Percentiles rank a stretch among this genome's conserved stretches.
Evolutionary conservation across 1,140 invertebrate species (phyloP).

Genomic region (Acyrthosiphon pisum): DNA sequence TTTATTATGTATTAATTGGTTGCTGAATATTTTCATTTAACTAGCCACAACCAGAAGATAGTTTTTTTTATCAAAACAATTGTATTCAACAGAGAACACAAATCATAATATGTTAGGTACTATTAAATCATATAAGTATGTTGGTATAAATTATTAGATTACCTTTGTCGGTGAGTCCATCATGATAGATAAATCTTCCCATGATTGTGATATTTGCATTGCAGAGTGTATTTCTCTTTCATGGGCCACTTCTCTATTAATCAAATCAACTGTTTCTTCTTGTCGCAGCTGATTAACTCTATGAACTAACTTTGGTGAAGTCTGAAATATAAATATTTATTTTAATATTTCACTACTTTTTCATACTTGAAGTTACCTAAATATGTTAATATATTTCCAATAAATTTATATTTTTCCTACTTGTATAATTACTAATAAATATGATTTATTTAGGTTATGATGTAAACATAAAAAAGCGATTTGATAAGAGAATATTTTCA

Average conservation of each 20-base stretch:
- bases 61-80: background rate
- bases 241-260: constrained; percentile 84
- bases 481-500: background rate
- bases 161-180: constrained; percentile 65
- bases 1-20: background rate
- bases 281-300: constrained; percentile 84
- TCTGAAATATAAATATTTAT: constrained; percentile 63
- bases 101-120: background rate
- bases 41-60: background rate
- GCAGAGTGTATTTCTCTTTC: constrained; percentile 85
- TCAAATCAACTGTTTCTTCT: constrained; percentile 85
- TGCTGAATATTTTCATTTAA: background rate
- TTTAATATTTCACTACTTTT: background rate
- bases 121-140: background rate
- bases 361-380: background rate
- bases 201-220: constrained; percentile 90
- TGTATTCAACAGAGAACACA: background rate
- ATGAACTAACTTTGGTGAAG: constrained; percentile 75
- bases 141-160: background rate
- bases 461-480: background rate
- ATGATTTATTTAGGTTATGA: background rate
- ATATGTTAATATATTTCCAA: background rate
- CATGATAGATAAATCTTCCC: constrained; percentile 84
- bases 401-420: background rate
- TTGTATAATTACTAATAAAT: background rate